Base-by-base conservation (phyloP, 1,140 invertebrate genomes). In the Drosophila trapezifrons region DNA sequence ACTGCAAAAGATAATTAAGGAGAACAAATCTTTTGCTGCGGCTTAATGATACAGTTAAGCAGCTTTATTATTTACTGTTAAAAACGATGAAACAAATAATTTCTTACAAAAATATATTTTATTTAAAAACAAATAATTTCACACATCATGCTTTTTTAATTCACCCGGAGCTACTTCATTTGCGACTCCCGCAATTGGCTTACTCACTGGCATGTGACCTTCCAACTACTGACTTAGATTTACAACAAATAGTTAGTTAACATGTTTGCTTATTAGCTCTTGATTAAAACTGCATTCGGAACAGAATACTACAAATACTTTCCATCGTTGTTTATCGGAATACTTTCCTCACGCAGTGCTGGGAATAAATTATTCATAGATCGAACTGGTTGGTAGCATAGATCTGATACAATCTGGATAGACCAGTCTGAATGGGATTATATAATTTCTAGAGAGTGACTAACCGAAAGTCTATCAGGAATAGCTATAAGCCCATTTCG, bases 281-380 rank as follows among this genome's bases (percentile, higher is more conserved):
- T n/a, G 5, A 69, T 32, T 69, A 25, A 29, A 70, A 56, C 5
- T 46, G 25, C 38, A 45, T 18, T 67, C 17, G 12, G n/a, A 5
- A 9, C n/a, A n/a, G 22, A 22, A n/a, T 20, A 42, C 10, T 20
- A 12, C 9, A 35, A 17, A 42, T 25, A 57, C 25, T 70, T 55
- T 69, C 55, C 46, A 32, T 56, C 27, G 25, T 12, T 56, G 12
- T 13, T 56, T 18, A 47, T n/a, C 6, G 12, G 13, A 56, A 38
- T 12, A 22, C 47, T 57, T 37, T 70, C 49, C 47, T 69, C 42
- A 47, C 20, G 35, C 55, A 65, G 54, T 27, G 20, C 35, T 9
- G 5, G 5, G 4, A 32, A 20, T 71, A 52, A 57, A 71, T 72
- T 71, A 71, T 58, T 57, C 25, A 58, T 49, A 10, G 13, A 25